Conservation (phyloP, 2,797 vertebrate species). For the Sebastes hubbsi region DNA sequence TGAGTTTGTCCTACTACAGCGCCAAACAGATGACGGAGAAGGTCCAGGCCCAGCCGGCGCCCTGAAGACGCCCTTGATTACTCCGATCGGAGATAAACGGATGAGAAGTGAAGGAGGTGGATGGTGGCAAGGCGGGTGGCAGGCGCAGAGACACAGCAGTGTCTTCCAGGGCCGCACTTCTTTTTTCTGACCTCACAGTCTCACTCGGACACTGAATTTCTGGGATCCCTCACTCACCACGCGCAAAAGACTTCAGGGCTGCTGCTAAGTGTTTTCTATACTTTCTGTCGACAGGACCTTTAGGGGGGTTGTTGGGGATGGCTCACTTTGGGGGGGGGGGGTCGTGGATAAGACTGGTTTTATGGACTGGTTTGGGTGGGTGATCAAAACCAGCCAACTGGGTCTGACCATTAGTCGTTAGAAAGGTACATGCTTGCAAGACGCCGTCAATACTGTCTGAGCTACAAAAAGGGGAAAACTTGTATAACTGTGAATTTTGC, state of each 20-base stretch:
- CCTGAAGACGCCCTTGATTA: conserved; percentile 53
- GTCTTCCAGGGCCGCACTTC: conserved; percentile 40
- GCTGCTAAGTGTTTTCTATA: conserved; percentile 43
- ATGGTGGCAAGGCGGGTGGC: background rate
- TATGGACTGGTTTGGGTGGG: conserved; percentile 21
- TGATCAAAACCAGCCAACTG: conserved; percentile 12
- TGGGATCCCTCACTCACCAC: conserved; percentile 31
- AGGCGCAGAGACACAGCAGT: background rate
- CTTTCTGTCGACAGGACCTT: conserved; percentile 32
- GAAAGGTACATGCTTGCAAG: conserved; percentile 43
- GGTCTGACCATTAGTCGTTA: conserved; percentile 58
- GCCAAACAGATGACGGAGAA: conserved; percentile 88
- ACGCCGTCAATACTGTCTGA: conserved; percentile 42
- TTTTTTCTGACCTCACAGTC: conserved; percentile 57
- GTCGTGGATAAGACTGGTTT: background rate
- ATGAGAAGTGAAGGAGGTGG: conserved; percentile 31
- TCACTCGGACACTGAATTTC: conserved; percentile 51
- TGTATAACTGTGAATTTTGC: conserved; percentile 40
- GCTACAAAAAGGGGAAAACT: background rate
- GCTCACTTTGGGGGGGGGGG: conserved; percentile 26
- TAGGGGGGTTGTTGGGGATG: conserved; percentile 15
- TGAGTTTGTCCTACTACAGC: conserved; percentile 93
- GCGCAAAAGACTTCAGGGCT: conserved; percentile 18
- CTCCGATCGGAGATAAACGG: background rate
- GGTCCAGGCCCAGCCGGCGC: conserved; percentile 61